These are phyloP conservation scores for Ectemnius lituratus DNA, from an alignment of 2,888 invertebrate species.

Conservation along the genomic window DNA sequence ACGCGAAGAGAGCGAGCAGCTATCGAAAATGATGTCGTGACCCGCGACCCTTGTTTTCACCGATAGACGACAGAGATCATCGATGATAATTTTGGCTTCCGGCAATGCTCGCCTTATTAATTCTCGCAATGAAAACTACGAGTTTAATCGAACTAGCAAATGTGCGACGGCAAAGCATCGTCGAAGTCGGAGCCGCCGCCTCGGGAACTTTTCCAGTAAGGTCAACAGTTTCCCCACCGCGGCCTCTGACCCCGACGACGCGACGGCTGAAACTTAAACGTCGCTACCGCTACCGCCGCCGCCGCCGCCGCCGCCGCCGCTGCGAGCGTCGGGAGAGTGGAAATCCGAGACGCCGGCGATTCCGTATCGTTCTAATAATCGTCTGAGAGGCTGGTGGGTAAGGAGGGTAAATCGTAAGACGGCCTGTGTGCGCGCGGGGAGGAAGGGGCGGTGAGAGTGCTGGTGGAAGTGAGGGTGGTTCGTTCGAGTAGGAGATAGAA, in stretches of 20 bases:
- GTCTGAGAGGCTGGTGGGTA: conserved; percentile 60
- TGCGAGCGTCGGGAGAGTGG: conserved; percentile 24
- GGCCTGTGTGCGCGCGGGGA: background rate
- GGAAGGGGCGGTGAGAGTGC: background rate
- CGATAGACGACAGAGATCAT: too few relatives aligned
- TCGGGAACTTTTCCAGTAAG: background rate
- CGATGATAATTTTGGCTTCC: too few relatives aligned
- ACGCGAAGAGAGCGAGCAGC: too few relatives aligned
- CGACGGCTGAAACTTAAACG: conserved; percentile 31
- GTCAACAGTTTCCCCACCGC: conserved; percentile 8
- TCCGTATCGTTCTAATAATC: conserved; percentile 70
- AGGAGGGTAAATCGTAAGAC: background rate
- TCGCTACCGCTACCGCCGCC: too few relatives aligned
- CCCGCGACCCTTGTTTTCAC: too few relatives aligned
- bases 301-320: background rate
- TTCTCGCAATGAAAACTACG: too few relatives aligned
- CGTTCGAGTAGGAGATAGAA: background rate
- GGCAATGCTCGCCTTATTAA: too few relatives aligned
- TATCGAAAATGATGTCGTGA: too few relatives aligned
- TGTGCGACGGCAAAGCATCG: too few relatives aligned
- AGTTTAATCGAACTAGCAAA: too few relatives aligned
- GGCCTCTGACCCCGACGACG: conserved; percentile 56
- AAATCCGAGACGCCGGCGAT: conserved; percentile 55
- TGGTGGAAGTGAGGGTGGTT: background rate
- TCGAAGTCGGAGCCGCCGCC: too few relatives aligned